Evolutionary conservation across 2,888 invertebrate genomes (phyloP).

Genomic region (Erebia palarica): DNA sequence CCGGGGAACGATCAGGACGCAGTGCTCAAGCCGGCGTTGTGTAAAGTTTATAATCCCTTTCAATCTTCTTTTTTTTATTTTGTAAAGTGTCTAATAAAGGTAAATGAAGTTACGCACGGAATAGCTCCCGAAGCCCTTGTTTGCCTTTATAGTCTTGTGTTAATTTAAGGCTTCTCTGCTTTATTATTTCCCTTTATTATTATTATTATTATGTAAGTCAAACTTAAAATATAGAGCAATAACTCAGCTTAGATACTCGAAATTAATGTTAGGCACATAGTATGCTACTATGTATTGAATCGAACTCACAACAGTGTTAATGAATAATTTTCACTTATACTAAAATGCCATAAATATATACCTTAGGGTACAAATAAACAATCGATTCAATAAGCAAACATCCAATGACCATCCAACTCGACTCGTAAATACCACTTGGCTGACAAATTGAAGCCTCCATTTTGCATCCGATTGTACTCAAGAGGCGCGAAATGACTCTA

Average conservation of each 20-base stretch:
- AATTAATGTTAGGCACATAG: too few relatives aligned
- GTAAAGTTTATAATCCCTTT: slow-evolving; percentile 32
- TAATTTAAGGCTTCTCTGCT: neutral
- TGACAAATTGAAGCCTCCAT: slow-evolving; percentile 57
- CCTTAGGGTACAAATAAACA: neutral
- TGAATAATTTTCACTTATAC: too few relatives aligned
- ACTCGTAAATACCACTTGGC: slow-evolving; percentile 34
- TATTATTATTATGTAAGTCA: neutral
- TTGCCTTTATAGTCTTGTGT: slow-evolving; percentile 11
- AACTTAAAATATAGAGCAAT: neutral
- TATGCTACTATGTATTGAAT: too few relatives aligned
- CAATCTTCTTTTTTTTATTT: slow-evolving; percentile 32
- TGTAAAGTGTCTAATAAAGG: slow-evolving; percentile 20
- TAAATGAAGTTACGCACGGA: slow-evolving; percentile 16
- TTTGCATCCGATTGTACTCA: slow-evolving; percentile 66
- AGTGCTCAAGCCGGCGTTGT: slow-evolving; percentile 14
- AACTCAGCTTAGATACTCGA: neutral
- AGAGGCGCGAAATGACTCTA: slow-evolving; percentile 67
- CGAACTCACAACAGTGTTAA: too few relatives aligned
- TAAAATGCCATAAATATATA: neutral
- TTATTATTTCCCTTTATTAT: neutral
- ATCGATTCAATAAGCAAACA: slow-evolving; percentile 29
- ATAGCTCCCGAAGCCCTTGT: slow-evolving; percentile 11
- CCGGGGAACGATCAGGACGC: slow-evolving; percentile 67
- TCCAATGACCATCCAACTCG: slow-evolving; percentile 28